A percentile compares a stretch with the other conserved stretches of the same genome.
Conservation (phyloP, 2,113 vertebrate species). For the Bos taurus region DNA sequence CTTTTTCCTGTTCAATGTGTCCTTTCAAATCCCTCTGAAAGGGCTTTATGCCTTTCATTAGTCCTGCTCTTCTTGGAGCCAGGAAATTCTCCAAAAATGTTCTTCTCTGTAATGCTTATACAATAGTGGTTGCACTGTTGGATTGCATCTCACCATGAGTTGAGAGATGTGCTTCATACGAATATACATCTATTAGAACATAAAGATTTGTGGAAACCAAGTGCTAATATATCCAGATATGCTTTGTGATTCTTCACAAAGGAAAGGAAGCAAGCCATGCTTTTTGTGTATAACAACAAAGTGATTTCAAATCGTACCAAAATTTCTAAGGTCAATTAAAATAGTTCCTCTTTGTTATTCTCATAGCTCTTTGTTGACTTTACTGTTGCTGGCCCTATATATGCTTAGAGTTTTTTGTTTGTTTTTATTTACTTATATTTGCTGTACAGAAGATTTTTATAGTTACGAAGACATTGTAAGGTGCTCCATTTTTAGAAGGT, state of each 20-base stretch:
- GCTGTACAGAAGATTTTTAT: neutral
- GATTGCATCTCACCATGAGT: neutral
- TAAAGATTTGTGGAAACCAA: conserved; percentile 8
- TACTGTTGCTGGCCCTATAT: neutral
- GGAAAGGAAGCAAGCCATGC: neutral
- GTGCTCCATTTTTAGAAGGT: neutral
- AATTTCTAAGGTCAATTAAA: neutral
- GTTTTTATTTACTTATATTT: neutral
- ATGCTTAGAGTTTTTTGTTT: neutral
- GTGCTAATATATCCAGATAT: neutral
- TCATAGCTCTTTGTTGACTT: neutral
- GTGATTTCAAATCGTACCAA: neutral
- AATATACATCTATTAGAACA: neutral
- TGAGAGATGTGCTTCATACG: neutral
- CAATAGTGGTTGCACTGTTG: neutral
- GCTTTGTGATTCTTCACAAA: neutral
- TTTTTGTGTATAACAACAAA: neutral
- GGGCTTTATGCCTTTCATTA: neutral
- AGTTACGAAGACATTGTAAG: neutral
- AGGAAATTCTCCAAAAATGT: neutral
- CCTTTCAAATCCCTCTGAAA: neutral
- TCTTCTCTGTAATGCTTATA: neutral
- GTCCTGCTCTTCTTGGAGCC: neutral
- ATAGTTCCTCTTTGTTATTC: neutral
- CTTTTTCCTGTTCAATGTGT: neutral